Base-by-base conservation (phyloP, 1,140 invertebrate genomes). In the Drosophila pachea region DNA sequence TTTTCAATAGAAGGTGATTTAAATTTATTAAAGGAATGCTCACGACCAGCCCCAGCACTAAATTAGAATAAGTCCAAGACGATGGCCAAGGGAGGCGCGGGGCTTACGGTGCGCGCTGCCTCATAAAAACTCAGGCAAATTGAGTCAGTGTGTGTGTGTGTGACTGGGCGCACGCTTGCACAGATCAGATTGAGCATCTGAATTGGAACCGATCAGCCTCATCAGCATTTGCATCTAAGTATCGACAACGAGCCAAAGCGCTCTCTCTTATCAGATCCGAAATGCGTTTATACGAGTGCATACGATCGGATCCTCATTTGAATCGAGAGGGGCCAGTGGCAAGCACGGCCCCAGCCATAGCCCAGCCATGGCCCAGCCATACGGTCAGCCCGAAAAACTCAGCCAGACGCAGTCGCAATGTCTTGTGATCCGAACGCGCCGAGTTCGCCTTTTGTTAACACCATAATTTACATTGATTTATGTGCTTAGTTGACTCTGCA, bases 391-490 rank as follows among this genome's bases (percentile, higher is more conserved):
- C 7, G 38, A 53, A 38, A 6, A 56, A 56, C 54, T 32, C 40
- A 56, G 45, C 54, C 52, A 65, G 38, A 9, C 45, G 16, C 50
- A 49, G 49, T 48, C 42, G 33, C 31, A 48, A 64, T 52, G 68
- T 22, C 73, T 65, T 78, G 76, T 72, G 62, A 70, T 71, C 64
- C 74, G 74, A 77, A 62, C 67, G 76, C 74, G 69, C 68, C 48
- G 69, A 67, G 82, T 67, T 78, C 65, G 82, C 82, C 82, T 86
- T 86, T 86, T 86, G 82, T 86, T 86, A 86, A 86, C 82, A 86
- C 82, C 82, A 86, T 86, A 86, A 86, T 86, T 86, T 86, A 86
- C 82, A 86, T 86, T 86, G 82, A 86, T 86, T 86, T 86, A 86
- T 86, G 82, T 86, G 82, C 76, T 83, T 79, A 83, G 79, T 84